Evolutionary conservation across 2,113 vertebrate genomes (phyloP).

Genomic region (Vombatus ursinus): DNA sequence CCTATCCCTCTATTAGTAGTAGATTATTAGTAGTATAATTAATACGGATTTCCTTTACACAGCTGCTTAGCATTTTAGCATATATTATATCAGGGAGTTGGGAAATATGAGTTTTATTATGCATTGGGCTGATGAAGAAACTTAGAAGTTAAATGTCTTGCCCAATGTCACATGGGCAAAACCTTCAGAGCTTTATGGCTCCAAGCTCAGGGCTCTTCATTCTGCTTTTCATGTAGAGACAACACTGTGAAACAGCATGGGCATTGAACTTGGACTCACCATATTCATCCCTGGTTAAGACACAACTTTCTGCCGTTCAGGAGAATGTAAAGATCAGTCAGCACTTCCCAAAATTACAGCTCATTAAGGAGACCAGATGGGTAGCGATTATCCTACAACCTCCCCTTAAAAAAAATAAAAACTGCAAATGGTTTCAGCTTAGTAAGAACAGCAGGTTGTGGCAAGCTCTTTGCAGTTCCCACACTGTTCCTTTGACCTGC

Average conservation of each 20-base stretch:
- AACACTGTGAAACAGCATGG: not conserved
- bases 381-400: not conserved
- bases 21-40: not conserved
- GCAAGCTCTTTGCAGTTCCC: not conserved
- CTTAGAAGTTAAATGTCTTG: not conserved
- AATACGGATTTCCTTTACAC: not conserved
- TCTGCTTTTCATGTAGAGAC: not conserved
- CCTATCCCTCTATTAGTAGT: not conserved
- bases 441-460: not conserved
- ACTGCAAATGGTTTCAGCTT: not conserved
- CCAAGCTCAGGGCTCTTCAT: not conserved
- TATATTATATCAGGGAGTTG: not conserved
- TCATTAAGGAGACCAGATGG: not conserved
- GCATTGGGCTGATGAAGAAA: not conserved
- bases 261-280: not conserved
- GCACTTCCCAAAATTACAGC: not conserved
- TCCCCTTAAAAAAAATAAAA: not conserved
- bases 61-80: not conserved
- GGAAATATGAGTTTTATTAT: not conserved
- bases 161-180: not conserved
- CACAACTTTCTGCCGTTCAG: not conserved
- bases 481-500: not conserved
- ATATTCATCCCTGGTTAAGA: not conserved
- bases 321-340: not conserved
- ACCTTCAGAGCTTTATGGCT: not conserved